phyloP scores from a whole-genome alignment of 1,140 invertebrate species.

The Anthonomus grandis region DNA sequence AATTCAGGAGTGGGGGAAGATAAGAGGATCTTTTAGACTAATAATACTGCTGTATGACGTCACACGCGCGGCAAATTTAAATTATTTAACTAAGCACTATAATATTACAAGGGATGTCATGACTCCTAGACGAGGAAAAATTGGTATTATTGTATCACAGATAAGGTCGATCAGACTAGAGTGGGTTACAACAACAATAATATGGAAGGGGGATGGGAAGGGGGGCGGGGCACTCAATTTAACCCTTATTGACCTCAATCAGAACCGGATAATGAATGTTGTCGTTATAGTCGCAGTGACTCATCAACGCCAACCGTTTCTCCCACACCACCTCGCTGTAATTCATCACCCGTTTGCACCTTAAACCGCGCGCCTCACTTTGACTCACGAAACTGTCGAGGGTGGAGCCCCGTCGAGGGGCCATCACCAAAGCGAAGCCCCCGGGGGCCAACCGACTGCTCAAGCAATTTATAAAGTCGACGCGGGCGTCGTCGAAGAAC shows the following conservation, averaged over 20 bases:
- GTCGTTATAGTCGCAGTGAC: slow-evolving; percentile 58
- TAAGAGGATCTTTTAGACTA: too few relatives aligned
- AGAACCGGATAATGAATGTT: slow-evolving; percentile 67
- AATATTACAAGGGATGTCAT: background rate
- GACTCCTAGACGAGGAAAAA: slow-evolving; percentile 36
- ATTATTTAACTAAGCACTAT: background rate
- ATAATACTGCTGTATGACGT: too few relatives aligned
- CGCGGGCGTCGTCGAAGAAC: slow-evolving; percentile 77
- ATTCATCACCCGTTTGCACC: slow-evolving; percentile 54
- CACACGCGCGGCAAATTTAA: too few relatives aligned
- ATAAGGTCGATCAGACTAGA: slow-evolving; percentile 48
- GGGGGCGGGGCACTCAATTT: slow-evolving; percentile 41
- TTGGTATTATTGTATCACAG: slow-evolving; percentile 49
- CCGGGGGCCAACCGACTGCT: slow-evolving; percentile 61
- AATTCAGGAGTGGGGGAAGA: too few relatives aligned
- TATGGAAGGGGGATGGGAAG: background rate
- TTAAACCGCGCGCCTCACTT: slow-evolving; percentile 58
- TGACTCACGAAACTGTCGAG: slow-evolving; percentile 66
- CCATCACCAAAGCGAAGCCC: slow-evolving; percentile 72
- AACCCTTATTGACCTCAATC: slow-evolving; percentile 55
- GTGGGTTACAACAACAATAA: slow-evolving; percentile 6
- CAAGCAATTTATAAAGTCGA: slow-evolving; percentile 68
- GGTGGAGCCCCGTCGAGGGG: slow-evolving; percentile 69
- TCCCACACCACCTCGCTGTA: slow-evolving; percentile 67
- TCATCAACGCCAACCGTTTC: slow-evolving; percentile 58